phyloP scores from a whole-genome alignment of 1,140 invertebrate species.

The Anastatus disparis region DNA sequence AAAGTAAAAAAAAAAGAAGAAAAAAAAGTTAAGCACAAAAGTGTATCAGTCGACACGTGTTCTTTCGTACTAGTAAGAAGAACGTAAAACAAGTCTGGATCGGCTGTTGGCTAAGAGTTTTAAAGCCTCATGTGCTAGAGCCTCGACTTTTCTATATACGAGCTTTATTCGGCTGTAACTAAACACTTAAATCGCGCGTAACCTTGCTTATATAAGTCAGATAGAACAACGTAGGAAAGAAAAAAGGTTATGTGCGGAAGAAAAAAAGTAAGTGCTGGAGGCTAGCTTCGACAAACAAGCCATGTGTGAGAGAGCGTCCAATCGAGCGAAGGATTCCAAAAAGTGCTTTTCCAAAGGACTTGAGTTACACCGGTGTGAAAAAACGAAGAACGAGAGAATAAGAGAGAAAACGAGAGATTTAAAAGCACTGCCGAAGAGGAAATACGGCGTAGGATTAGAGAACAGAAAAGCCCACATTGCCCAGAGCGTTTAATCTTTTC shows the following conservation, averaged over 20 bases:
- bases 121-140: not conserved
- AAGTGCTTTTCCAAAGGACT: conserved; percentile 7
- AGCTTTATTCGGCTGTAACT: conserved; percentile 12
- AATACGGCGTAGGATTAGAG: conserved; percentile 38
- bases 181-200: not conserved
- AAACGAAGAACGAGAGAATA: conserved; percentile 7
- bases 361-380: conserved; percentile 6
- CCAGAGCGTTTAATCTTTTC: conserved; percentile 59
- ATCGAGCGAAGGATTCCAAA: conserved; percentile 19
- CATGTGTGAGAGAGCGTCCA: not conserved
- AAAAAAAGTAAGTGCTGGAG: not conserved
- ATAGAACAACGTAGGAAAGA: not conserved
- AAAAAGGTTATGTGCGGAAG: not conserved
- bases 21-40: no score
- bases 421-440: conserved; percentile 28
- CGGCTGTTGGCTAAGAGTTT: no score
- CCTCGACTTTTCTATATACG: not conserved
- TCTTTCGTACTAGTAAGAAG: no score
- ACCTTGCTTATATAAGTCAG: conserved; percentile 7
- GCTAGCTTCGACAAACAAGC: conserved; percentile 1
- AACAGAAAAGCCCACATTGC: conserved; percentile 28
- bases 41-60: no score
- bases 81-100: no score
- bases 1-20: no score
- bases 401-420: conserved; percentile 29